These are phyloP conservation scores for Illadopsis cleaveri DNA, from an alignment of 2,113 vertebrate genomes.

Conservation along the genomic window DNA sequence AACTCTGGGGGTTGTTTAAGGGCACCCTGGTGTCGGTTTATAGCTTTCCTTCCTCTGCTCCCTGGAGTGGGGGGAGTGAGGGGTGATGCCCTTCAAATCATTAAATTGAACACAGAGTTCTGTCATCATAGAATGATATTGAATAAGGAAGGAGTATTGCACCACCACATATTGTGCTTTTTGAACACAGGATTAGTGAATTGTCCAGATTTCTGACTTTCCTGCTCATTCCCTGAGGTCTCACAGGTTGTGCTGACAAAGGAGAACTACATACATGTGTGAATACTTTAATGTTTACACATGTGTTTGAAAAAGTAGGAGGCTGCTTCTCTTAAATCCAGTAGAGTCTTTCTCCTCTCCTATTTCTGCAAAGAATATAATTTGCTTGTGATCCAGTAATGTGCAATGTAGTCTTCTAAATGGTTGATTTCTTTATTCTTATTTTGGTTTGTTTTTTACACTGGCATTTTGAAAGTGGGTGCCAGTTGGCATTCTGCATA, in stretches of 20 bases:
- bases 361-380: not conserved
- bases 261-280: rapidly evolving
- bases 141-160: not conserved
- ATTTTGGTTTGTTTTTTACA: not conserved
- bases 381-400: not conserved
- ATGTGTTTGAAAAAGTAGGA: not conserved
- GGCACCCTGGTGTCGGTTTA: not conserved
- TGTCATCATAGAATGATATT: rapidly evolving
- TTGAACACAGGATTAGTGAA: not conserved
- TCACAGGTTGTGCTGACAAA: not conserved
- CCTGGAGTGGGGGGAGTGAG: not conserved
- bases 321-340: not conserved
- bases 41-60: not conserved
- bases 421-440: not conserved
- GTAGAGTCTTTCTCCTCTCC: not conserved
- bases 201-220: not conserved
- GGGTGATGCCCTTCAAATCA: not conserved
- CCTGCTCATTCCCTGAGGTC: not conserved
- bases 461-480: not conserved
- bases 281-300: not conserved
- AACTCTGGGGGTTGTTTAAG: not conserved
- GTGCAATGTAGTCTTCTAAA: not conserved
- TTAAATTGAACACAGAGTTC: not conserved
- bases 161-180: not conserved
- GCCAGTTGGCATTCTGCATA: constrained; percentile 62